Base-by-base conservation (phyloP, 2,797 vertebrate genomes). In the Phataginus tricuspis region DNA sequence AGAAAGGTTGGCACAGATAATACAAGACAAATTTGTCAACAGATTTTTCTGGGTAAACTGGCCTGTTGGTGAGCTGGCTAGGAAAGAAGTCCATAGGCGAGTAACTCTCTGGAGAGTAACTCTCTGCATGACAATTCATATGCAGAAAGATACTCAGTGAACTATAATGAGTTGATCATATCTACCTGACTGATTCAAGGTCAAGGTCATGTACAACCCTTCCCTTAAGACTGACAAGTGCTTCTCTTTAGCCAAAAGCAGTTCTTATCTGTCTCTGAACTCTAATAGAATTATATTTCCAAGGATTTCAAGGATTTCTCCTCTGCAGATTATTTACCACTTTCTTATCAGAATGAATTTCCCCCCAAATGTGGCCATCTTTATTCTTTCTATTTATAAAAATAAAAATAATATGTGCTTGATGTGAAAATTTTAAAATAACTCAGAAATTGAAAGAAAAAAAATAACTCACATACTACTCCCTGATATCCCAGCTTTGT, bases 371-470 rank as follows among this genome's bases (percentile, higher is more conserved):
- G 71, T 23, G 21, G 68, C 25, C 69, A 79, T 68, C 25, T 92
- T 90, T 80, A 66, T 25, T 80, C 89, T 34, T 82, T 83, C 45
- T 64, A 39, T 55, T 77, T 80, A 42, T 37, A 83, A 86, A 86
- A 59, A 42, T 37, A 83, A 86, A 86, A 59, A n/a, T 66, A 72
- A 19, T 21, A 71, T n/a, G 10, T 72, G 14, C 18, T 53, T 64
- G n/a, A 51, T 29, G 6, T 79, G 21, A 87, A 79, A 29, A 68
- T 37, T 69, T 68, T 64, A 19, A 82, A 77, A 59, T 31, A 64
- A 88, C 25, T 74, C 42, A 72, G 72, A 93, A 85, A 85, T 18
- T 84, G 45, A 79, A 91, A 88, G 51, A 51, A 82, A 86, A 45
- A 96, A 82, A 55, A 42, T 37, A 63, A 69, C 12, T 51, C 16